Conservation (phyloP, 2,113 vertebrate species). For the Donacobius atricapilla region DNA sequence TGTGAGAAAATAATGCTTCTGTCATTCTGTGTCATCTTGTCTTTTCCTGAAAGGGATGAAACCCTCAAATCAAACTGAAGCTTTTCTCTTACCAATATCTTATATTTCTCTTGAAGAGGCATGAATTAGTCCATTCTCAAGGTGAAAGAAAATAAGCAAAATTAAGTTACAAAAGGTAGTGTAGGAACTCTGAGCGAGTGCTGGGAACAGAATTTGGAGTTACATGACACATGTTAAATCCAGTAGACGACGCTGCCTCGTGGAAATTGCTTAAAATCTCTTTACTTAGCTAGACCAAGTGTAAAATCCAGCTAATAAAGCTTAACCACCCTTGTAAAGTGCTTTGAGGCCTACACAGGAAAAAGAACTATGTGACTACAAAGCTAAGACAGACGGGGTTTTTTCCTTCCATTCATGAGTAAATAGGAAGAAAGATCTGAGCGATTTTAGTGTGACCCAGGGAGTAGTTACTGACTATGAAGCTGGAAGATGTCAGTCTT, state of each 20-base stretch:
- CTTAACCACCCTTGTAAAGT: constrained; percentile 47
- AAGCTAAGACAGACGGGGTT: background rate
- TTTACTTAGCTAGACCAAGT: constrained; percentile 52
- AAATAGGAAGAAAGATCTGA: background rate
- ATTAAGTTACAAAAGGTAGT: background rate
- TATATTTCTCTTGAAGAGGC: background rate
- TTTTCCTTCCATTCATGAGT: background rate
- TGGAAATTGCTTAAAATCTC: constrained; percentile 27
- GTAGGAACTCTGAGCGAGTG: background rate
- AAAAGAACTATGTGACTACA: background rate
- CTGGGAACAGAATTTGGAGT: background rate
- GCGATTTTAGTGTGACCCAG: background rate
- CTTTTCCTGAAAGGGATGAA: background rate
- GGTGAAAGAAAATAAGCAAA: background rate
- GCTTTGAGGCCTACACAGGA: background rate
- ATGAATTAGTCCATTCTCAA: background rate
- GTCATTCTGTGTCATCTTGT: background rate
- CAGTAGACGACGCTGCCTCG: background rate
- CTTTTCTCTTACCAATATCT: background rate
- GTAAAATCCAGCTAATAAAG: constrained; percentile 58
- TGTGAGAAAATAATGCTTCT: background rate
- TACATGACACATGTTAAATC: background rate
- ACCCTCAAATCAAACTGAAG: background rate
- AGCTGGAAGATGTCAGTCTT: background rate
- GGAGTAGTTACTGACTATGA: background rate